These are phyloP conservation scores for Colletes collaris DNA, from an alignment of 2,888 invertebrate genomes.

Conservation along the genomic window DNA sequence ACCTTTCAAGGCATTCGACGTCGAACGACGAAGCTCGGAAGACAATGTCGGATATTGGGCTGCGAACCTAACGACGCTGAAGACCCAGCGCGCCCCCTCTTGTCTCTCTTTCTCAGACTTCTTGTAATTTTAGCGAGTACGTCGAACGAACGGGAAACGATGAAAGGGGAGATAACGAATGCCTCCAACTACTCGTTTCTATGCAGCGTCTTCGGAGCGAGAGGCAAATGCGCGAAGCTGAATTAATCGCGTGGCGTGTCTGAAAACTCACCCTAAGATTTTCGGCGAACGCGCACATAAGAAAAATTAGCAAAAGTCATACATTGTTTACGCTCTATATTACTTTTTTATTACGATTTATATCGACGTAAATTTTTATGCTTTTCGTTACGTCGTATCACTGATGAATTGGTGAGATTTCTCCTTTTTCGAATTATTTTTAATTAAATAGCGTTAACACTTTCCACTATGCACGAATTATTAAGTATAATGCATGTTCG, in stretches of 20 bases:
- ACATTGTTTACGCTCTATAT: too few relatives aligned
- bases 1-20: conserved; percentile 25
- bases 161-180: conserved; percentile 36
- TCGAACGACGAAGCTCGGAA: conserved; percentile 17
- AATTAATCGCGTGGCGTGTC: conserved; percentile 8
- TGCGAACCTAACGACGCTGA: conserved; percentile 26
- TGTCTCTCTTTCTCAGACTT: neutral
- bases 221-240: neutral
- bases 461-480: too few relatives aligned
- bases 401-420: too few relatives aligned
- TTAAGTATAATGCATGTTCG: too few relatives aligned
- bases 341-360: too few relatives aligned
- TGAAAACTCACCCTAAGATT: neutral
- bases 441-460: too few relatives aligned
- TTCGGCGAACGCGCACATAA: neutral
- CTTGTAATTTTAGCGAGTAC: conserved; percentile 33
- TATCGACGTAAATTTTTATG: too few relatives aligned
- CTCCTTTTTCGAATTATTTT: too few relatives aligned
- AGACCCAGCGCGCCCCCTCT: neutral
- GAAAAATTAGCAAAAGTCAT: too few relatives aligned
- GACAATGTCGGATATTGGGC: conserved; percentile 44
- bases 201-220: neutral
- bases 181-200: conserved; percentile 16
- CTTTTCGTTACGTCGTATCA: too few relatives aligned
- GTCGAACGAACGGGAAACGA: conserved; percentile 23